These are phyloP conservation scores for Chamaea fasciata DNA, from an alignment of 2,113 vertebrate species.

Conservation along the genomic window DNA sequence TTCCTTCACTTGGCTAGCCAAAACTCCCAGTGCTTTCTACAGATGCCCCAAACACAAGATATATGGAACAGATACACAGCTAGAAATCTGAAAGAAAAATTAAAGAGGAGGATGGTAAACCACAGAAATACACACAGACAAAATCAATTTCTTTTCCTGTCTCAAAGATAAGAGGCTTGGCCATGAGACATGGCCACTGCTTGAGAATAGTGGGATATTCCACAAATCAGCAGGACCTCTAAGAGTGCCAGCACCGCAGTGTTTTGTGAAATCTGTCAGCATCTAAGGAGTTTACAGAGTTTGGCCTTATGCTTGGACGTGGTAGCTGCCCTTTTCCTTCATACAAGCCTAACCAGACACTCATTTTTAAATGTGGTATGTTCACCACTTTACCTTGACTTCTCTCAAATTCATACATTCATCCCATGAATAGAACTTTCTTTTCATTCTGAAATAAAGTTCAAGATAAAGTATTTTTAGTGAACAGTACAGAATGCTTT, in stretches of 20 bases:
- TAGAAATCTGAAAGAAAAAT: neutral
- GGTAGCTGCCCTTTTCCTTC: neutral
- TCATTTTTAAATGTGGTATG: neutral
- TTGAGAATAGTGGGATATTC: neutral
- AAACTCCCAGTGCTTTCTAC: neutral
- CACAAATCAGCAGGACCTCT: neutral
- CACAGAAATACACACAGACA: neutral
- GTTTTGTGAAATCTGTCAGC: neutral
- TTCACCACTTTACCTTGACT: conserved; percentile 85
- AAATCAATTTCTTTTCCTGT: neutral
- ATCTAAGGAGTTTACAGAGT: neutral
- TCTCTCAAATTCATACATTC: conserved; percentile 98
- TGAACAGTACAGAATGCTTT: neutral
- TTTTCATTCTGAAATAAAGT: conserved; percentile 89
- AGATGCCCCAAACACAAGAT: neutral
- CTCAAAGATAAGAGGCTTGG: neutral
- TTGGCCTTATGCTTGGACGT: neutral
- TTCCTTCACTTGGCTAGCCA: neutral
- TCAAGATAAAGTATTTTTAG: neutral
- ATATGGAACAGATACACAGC: neutral
- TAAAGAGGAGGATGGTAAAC: neutral
- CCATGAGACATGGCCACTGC: neutral
- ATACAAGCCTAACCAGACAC: neutral
- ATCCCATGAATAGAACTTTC: conserved; percentile 98
- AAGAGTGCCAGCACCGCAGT: neutral